These are phyloP conservation scores for Tenthredo livida DNA, from an alignment of 2,888 invertebrate genomes.

Conservation along the genomic window DNA sequence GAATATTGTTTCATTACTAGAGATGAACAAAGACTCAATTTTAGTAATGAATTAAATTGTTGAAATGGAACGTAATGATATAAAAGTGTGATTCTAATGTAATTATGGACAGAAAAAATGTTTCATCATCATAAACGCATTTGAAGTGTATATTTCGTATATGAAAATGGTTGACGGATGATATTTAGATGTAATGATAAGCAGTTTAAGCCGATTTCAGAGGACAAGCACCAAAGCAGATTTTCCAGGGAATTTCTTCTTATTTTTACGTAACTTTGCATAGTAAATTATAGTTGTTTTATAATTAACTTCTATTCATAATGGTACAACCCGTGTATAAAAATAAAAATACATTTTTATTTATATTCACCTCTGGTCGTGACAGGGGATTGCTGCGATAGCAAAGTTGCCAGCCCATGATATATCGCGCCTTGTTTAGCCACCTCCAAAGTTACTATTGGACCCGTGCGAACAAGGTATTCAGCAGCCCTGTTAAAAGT, in stretches of 20 bases:
- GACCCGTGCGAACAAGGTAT: slow-evolving; percentile 95
- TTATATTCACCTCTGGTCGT: slow-evolving; percentile 84
- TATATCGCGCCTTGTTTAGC: slow-evolving; percentile 98
- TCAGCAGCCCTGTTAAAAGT: slow-evolving; percentile 90
- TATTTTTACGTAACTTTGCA: slow-evolving; percentile 3
- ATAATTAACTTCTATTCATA: background rate
- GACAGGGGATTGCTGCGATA: slow-evolving; percentile 94
- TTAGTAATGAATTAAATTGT: background rate
- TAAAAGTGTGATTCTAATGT: background rate
- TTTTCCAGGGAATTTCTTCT: slow-evolving; percentile 7
- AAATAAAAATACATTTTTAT: background rate
- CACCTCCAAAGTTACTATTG: slow-evolving; percentile 95
- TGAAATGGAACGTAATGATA: background rate
- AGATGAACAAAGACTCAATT: background rate
- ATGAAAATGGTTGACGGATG: slow-evolving; percentile 16
- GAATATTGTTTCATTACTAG: background rate
- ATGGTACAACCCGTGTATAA: background rate
- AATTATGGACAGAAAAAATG: background rate
- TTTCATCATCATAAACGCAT: background rate
- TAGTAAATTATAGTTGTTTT: background rate
- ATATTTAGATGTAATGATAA: slow-evolving; percentile 25
- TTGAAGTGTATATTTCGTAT: slow-evolving; percentile 4
- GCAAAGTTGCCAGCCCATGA: slow-evolving; percentile 95
- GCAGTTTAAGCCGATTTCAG: slow-evolving; percentile 19
- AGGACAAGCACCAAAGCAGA: slow-evolving; percentile 37